Evolutionary conservation across 2,797 vertebrate species (phyloP).

Genomic region (Aldrovandia affinis): DNA sequence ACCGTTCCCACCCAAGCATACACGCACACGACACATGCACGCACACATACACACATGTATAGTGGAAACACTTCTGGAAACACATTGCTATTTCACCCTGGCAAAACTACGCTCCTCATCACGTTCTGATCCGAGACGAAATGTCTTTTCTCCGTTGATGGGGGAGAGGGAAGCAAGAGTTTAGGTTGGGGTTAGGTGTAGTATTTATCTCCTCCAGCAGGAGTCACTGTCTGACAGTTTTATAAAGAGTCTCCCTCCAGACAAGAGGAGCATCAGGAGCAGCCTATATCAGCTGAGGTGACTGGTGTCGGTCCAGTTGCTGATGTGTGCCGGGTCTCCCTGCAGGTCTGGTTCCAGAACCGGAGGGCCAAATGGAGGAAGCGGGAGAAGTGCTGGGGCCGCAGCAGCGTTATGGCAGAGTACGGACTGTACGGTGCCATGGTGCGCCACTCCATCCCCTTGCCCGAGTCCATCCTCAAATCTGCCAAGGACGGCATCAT

Average conservation of each 20-base stretch:
- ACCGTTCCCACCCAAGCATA: too few relatives aligned
- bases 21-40: neutral
- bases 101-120: neutral
- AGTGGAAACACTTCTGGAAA: neutral
- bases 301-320: neutral
- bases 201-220: neutral
- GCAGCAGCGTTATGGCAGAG: constrained; percentile 98
- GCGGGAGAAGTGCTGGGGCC: constrained; percentile 97
- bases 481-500: constrained; percentile 98
- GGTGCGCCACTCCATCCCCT: constrained; percentile 97
- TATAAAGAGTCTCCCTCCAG: neutral
- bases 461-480: constrained; percentile 98
- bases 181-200: neutral
- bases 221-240: neutral
- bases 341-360: constrained; percentile 99
- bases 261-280: neutral
- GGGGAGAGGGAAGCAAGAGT: neutral
- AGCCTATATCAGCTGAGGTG: neutral
- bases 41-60: neutral
- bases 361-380: constrained; percentile 98
- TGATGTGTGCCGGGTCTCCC: neutral
- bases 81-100: neutral
- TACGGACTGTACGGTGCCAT: constrained; percentile 97
- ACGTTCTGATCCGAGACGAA: neutral
- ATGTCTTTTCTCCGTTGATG: neutral